Evolutionary conservation across 2,888 invertebrate genomes (phyloP).

Genomic region (Plebejus melissa): DNA sequence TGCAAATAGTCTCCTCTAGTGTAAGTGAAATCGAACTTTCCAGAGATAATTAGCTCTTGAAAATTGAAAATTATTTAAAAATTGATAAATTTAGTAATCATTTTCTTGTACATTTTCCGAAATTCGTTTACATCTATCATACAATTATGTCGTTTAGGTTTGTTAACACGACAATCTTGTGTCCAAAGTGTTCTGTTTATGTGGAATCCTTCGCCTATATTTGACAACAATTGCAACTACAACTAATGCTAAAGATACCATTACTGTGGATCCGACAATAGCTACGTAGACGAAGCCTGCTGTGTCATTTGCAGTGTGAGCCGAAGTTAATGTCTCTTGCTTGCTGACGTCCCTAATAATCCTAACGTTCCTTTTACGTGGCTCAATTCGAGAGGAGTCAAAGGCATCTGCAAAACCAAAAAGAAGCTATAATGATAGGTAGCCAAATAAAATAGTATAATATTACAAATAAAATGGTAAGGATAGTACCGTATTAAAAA

Average conservation of each 20-base stretch:
- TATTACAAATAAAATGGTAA: background rate
- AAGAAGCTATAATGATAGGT: background rate
- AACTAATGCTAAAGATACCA: conserved; percentile 50
- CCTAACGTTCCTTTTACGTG: conserved; percentile 52
- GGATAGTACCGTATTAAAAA: background rate
- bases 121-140: background rate
- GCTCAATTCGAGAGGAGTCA: conserved; percentile 58
- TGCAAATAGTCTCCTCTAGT: background rate
- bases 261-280: conserved; percentile 49
- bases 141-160: background rate
- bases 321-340: conserved; percentile 38
- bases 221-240: conserved; percentile 36
- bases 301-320: conserved; percentile 40
- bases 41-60: background rate
- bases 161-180: conserved; percentile 30
- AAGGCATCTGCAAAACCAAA: conserved; percentile 57
- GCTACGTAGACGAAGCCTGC: conserved; percentile 49
- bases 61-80: background rate
- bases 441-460: background rate
- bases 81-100: background rate
- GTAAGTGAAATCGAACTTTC: conserved; percentile 6
- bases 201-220: conserved; percentile 31
- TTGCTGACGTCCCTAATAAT: conserved; percentile 51
- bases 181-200: conserved; percentile 22
- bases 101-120: background rate